Conservation (phyloP, 2,113 vertebrate species). For the Pachyramphus minor region DNA sequence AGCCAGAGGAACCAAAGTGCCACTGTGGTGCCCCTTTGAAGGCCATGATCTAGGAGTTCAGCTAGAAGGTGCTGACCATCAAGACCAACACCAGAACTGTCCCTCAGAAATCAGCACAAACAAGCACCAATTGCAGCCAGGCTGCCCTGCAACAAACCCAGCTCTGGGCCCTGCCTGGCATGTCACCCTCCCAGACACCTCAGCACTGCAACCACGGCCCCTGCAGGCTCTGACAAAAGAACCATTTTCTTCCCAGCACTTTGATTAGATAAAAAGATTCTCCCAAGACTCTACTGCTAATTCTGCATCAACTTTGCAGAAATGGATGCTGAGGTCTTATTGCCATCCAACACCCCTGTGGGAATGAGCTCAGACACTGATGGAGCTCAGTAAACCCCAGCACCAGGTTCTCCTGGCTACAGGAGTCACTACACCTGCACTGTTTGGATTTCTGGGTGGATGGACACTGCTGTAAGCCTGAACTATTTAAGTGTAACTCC, state of each 20-base stretch:
- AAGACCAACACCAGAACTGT: neutral
- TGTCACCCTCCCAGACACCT: accelerated
- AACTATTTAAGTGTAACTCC: neutral
- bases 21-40: neutral
- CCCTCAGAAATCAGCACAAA: neutral
- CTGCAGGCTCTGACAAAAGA: neutral
- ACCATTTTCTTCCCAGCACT: neutral
- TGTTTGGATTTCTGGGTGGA: neutral
- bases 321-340: accelerated
- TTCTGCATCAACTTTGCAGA: neutral
- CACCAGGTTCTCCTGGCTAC: neutral
- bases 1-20: neutral
- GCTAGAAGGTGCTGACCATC: neutral
- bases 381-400: neutral
- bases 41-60: neutral
- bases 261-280: neutral
- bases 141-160: accelerated
- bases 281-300: neutral
- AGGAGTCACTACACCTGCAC: neutral
- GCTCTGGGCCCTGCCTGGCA: neutral
- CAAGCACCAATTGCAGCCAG: accelerated
- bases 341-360: neutral
- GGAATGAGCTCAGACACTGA: too few relatives aligned
- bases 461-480: neutral
- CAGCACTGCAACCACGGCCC: neutral